Base-by-base conservation (phyloP, 1,140 invertebrate genomes). In the Drosophila persimilis region DNA sequence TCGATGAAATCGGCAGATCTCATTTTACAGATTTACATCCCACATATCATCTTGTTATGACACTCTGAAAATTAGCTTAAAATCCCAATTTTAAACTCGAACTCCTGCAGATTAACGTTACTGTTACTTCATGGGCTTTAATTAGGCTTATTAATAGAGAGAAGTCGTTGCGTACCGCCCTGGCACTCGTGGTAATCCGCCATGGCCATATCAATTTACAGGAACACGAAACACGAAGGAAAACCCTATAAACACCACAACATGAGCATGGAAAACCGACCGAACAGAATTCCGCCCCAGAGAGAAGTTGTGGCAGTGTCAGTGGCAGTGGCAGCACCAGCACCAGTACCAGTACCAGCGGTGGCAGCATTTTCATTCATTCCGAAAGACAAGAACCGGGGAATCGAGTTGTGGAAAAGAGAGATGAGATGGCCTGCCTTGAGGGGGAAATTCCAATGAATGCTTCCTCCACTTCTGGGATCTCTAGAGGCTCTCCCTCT, bases 281-380 rank as follows among this genome's bases (percentile, higher is more conserved):
- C 24, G 29, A 43, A 48, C 50, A 51, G 48, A 54, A 15, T 39
- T 35, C 58, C 52, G 56, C 65, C 56, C 56, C 77, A 54, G 58
- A 73, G 41, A 20, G 53, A 51, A 84, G 76, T 72, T 77, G 64
- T 58, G 35, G 15, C 29, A n/a, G 47, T 51, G 46, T 59, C 61
- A 31, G 29, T 29, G 65, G 72, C 74, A 86, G 69, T 6, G 6
- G 2, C 44, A 47, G 5, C 43, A 17, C 17, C 17, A 17, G 7
- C 20, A 20, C 20, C 20, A 20, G n/a, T 6, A n/a, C 24, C 11
- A 6, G 11, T 2, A 20, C 20, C 43, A 22, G 46, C 51, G 46
- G 59, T 60, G 66, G 72, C 74, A 86, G 63, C 71, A 65, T 74
- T 74, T 84, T 84, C 80, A 84, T 84, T 84, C 79, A 83, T 83